phyloP scores from a whole-genome alignment of 1,140 invertebrate species.

The Zelostemma sp. region DNA sequence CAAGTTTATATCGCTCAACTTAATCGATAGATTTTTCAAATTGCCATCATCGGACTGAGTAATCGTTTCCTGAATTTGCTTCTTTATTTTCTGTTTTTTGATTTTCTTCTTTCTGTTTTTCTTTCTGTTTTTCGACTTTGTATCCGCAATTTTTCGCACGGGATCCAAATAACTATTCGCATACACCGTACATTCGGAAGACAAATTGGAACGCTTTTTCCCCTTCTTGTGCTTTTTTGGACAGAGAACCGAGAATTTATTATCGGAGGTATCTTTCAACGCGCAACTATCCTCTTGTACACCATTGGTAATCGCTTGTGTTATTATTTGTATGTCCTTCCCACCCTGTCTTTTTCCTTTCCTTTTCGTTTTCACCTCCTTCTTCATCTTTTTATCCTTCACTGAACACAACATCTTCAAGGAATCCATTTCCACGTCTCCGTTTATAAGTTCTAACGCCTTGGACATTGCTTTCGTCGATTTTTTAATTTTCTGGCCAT shows the following conservation, averaged over 20 bases:
- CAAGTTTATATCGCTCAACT: neutral
- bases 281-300: too few relatives aligned
- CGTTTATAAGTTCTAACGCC: neutral
- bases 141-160: neutral
- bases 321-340: neutral
- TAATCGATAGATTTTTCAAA: neutral
- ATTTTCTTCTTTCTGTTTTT: neutral
- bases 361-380: constrained; percentile 19
- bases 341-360: constrained; percentile 3
- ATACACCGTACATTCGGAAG: neutral
- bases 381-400: neutral
- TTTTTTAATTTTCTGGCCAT: constrained; percentile 12
- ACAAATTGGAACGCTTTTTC: neutral
- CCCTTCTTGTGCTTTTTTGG: neutral
- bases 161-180: neutral
- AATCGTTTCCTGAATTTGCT: neutral
- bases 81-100: neutral
- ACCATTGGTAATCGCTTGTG: neutral
- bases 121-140: neutral
- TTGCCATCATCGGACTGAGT: neutral
- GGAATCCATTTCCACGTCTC: too few relatives aligned
- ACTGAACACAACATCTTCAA: neutral
- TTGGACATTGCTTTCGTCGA: neutral
- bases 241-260: neutral
- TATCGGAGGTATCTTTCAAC: neutral